phyloP scores from a whole-genome alignment of 2,113 vertebrate species.

The Struthio camelus region DNA sequence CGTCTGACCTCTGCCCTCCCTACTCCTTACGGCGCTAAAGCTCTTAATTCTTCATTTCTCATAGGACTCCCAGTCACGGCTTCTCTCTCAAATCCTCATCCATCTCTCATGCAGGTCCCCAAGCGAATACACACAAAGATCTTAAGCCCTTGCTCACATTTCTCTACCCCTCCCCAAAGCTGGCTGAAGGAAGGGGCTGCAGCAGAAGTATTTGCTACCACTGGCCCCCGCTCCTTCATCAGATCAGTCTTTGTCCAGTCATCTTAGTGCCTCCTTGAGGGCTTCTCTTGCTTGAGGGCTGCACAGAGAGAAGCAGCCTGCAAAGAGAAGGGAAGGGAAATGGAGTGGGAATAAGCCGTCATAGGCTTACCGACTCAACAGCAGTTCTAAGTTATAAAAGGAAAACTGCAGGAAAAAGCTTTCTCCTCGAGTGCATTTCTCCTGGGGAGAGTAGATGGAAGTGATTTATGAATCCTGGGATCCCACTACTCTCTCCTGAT shows the following conservation, averaged over 20 bases:
- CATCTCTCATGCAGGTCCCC: neutral
- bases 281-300: neutral
- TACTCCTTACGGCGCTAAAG: neutral
- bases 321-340: neutral
- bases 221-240: neutral
- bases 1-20: neutral
- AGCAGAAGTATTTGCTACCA: neutral
- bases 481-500: neutral
- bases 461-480: neutral
- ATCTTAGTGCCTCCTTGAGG: neutral
- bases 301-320: neutral
- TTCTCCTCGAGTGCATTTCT: neutral
- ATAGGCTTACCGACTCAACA: neutral
- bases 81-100: neutral
- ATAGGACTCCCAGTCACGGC: neutral
- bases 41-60: neutral
- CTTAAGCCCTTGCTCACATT: fast-evolving
- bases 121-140: neutral
- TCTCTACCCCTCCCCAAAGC: neutral
- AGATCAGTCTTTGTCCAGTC: neutral
- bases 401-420: neutral
- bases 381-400: neutral
- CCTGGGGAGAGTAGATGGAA: neutral
- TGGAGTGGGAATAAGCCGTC: neutral
- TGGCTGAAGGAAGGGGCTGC: neutral